A percentile compares a stretch with the other conserved stretches of the same genome.
phyloP scores from a whole-genome alignment of 2,113 vertebrate species.

The Chamaea fasciata region DNA sequence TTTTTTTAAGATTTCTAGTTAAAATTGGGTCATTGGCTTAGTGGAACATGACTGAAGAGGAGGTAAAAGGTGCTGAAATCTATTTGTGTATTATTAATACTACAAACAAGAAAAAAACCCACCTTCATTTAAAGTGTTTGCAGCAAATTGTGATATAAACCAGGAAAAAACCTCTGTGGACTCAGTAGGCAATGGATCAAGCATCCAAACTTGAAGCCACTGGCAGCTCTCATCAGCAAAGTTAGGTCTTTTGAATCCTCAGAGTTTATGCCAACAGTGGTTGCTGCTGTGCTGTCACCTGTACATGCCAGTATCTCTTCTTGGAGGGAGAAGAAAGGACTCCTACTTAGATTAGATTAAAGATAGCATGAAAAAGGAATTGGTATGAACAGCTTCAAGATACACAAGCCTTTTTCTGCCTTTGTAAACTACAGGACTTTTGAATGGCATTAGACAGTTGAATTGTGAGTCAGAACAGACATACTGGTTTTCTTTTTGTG shows the following conservation, averaged over 20 bases:
- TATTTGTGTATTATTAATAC: not conserved
- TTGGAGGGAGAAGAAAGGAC: constrained; percentile 30
- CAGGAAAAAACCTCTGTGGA: not conserved
- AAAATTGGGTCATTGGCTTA: not conserved
- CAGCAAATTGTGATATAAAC: not conserved
- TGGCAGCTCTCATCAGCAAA: not conserved
- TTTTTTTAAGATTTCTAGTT: not conserved
- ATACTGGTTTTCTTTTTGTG: constrained; percentile 16
- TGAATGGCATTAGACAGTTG: constrained; percentile 60
- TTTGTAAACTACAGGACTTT: constrained; percentile 60
- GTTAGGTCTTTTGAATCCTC: not conserved
- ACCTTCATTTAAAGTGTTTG: not conserved
- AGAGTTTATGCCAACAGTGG: not conserved
- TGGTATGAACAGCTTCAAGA: constrained; percentile 54
- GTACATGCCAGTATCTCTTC: not conserved
- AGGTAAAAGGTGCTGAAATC: not conserved
- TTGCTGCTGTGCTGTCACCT: not conserved
- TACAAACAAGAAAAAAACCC: not conserved
- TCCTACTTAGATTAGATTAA: constrained; percentile 38
- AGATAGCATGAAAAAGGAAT: not conserved
- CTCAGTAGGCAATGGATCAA: not conserved
- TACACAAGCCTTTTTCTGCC: not conserved
- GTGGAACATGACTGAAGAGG: not conserved
- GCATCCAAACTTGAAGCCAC: not conserved
- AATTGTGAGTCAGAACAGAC: constrained; percentile 51